phyloP scores from a whole-genome alignment of 2,113 vertebrate genomes.

The Neogale vison region DNA sequence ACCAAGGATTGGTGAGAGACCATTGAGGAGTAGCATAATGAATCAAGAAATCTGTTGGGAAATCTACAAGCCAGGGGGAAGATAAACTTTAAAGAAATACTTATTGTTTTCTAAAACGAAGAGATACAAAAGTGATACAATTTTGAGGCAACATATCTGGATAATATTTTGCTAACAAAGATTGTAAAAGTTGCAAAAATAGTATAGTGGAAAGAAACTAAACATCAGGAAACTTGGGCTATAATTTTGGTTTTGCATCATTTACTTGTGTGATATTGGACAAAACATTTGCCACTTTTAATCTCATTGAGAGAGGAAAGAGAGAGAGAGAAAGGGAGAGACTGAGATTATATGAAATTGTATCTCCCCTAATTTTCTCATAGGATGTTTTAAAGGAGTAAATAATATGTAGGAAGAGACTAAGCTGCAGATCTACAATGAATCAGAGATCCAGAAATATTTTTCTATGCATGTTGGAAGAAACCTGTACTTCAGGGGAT shows the following conservation, averaged over 20 bases:
- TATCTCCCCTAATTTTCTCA: slow-evolving; percentile 8
- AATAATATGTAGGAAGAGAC: neutral
- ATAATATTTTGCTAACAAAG: neutral
- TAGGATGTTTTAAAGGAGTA: neutral
- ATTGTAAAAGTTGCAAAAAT: neutral
- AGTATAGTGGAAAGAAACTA: neutral
- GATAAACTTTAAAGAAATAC: neutral
- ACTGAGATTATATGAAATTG: neutral
- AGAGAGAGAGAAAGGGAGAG: neutral
- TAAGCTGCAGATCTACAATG: neutral
- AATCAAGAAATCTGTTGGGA: neutral
- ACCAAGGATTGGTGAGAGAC: neutral
- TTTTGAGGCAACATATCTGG: neutral
- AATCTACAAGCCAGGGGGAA: neutral
- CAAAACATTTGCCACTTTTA: neutral
- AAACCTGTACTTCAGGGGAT: neutral
- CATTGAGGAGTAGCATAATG: neutral
- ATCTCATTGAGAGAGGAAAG: neutral
- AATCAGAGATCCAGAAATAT: neutral
- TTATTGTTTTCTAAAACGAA: neutral
- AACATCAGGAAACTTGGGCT: neutral
- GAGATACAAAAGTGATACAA: neutral
- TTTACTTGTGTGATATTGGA: neutral
- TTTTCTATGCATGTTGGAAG: neutral
- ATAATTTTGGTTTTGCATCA: neutral